Evolutionary conservation across 1,140 invertebrate species (phyloP), one percentile per base, ranked within the genome.

Genomic region (Aleiodes sp.): DNA sequence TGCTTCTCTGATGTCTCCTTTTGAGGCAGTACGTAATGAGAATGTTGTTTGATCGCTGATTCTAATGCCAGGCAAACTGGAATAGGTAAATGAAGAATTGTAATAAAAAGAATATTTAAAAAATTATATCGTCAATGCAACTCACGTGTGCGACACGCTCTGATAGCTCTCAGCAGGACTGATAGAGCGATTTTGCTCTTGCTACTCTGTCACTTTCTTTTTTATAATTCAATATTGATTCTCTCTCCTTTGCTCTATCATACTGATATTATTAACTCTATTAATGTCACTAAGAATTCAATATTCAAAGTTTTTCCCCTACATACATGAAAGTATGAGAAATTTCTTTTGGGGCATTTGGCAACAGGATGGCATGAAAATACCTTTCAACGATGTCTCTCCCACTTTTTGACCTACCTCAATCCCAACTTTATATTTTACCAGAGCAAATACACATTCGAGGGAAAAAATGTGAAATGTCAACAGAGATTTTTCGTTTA

Each of bases 91-190:
- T 26, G 61, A 26, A 37, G 19, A 46, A 28, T 28, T 31, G 21
- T 35, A 70, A 28, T 43, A 28, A 59, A 16, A 21, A 14, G 37
- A 56, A 12, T 62, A 56, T 2, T 24, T 12, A 33, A 46, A 52
- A 31, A 46, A 65, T 16, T 65, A 66, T 56, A 39, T 52, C 31
- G 8, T 62, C 56, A 62, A 63, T 63, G 64, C 57, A 56, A 67
- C 59, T 71, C 41, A 39, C 28, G n/a, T 60, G 33, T 59, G 31
- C 39, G 70, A 71, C 59, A 71, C 64, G 70, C 70, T 71, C 70
- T 63, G 64, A 71, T 71, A 71, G 62, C 24, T 60, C 46, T 35
- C 46, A 70, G 64, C 61, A 16, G n/a, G 16, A 41, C 39, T 63
- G 33, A 39, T 62, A 68, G 43, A n/a, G n/a, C n/a, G n/a, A 29